Evolutionary conservation across 1,140 invertebrate genomes (phyloP).

Genomic region (Pollicipes pollicipes): DNA sequence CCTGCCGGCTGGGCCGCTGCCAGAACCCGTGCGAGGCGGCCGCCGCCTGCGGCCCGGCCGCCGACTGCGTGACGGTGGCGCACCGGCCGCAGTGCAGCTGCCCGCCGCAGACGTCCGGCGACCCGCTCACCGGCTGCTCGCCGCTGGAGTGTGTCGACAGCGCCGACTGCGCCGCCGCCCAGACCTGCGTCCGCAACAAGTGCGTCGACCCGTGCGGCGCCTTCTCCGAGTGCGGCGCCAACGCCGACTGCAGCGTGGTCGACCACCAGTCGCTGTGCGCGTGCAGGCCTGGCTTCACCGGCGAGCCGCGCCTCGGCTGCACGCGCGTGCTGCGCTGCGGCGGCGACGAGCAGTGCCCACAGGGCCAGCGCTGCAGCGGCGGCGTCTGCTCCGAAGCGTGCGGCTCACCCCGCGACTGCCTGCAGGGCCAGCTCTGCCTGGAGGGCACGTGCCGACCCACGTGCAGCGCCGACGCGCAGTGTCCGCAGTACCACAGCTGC

Average conservation of each 20-base stretch:
- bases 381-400: slow-evolving; percentile 54
- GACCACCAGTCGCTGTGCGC: slow-evolving; percentile 45
- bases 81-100: slow-evolving; percentile 57
- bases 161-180: slow-evolving; percentile 46
- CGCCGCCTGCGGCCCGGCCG: slow-evolving; percentile 49
- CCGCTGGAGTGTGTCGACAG: slow-evolving; percentile 58
- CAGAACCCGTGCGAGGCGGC: slow-evolving; percentile 52
- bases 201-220: slow-evolving; percentile 62
- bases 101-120: slow-evolving; percentile 40
- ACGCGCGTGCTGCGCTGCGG: slow-evolving; percentile 40
- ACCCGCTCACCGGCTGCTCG: slow-evolving; percentile 37
- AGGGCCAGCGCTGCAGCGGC: slow-evolving; percentile 56
- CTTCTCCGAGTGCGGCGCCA: slow-evolving; percentile 59
- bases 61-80: slow-evolving; percentile 40
- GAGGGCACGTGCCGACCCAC: slow-evolving; percentile 33
- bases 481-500: slow-evolving; percentile 65
- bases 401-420: slow-evolving; percentile 41
- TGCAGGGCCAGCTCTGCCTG: slow-evolving; percentile 48
- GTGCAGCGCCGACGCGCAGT: slow-evolving; percentile 59
- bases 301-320: slow-evolving; percentile 66
- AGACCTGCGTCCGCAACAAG: slow-evolving; percentile 56
- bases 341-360: slow-evolving; percentile 48
- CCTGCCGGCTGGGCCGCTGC: slow-evolving; percentile 56
- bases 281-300: slow-evolving; percentile 60
- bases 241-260: slow-evolving; percentile 47